phyloP scores from a whole-genome alignment of 2,113 vertebrate species.

The Sitta europaea region DNA sequence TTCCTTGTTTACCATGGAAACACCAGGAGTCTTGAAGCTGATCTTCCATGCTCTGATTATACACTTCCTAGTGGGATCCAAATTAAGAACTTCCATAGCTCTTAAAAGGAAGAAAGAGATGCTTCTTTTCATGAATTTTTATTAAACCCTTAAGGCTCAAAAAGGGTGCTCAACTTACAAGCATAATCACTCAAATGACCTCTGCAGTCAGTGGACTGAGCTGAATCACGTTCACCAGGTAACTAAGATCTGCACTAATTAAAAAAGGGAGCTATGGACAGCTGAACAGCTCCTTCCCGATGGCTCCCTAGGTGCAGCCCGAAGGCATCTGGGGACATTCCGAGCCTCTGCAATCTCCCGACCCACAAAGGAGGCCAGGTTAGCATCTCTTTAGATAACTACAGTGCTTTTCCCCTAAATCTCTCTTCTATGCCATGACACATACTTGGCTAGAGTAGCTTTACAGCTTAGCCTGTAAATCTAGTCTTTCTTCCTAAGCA shows the following conservation, averaged over 20 bases:
- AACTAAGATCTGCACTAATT: neutral
- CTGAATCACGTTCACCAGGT: neutral
- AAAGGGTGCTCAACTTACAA: neutral
- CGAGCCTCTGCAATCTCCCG: neutral
- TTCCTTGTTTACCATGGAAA: neutral
- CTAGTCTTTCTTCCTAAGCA: neutral
- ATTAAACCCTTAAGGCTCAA: neutral
- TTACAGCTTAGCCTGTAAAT: neutral
- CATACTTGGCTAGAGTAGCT: neutral
- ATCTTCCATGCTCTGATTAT: neutral
- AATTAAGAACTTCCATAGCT: neutral
- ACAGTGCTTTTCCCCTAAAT: neutral
- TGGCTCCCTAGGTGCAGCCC: neutral
- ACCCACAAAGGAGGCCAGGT: neutral
- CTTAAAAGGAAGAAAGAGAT: neutral
- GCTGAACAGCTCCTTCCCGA: neutral
- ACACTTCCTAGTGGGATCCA: neutral
- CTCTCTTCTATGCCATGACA: neutral
- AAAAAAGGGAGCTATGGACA: neutral
- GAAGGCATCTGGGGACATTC: neutral
- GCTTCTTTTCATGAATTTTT: neutral
- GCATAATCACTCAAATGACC: neutral
- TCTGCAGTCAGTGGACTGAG: neutral
- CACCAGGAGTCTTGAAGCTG: neutral
- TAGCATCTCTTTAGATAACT: neutral